These are phyloP conservation scores for Columba livia DNA, from an alignment of 2,113 vertebrate species.

Conservation along the genomic window DNA sequence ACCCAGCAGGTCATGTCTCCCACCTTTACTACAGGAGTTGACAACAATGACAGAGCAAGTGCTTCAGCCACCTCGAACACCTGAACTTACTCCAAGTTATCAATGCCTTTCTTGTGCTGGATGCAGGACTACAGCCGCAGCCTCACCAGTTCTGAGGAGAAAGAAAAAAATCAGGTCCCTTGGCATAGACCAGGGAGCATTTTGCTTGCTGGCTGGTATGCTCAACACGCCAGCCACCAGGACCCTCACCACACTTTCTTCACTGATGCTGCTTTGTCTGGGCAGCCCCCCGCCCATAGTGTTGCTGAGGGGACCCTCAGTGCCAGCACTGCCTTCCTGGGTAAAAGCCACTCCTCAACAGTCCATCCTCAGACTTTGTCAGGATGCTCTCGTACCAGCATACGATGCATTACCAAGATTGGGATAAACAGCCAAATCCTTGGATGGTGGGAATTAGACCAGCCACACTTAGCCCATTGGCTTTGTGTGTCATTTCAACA, in stretches of 20 bases:
- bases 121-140: not conserved
- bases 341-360: not conserved
- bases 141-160: not conserved
- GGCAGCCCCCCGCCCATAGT: not conserved
- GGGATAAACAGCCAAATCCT: not conserved
- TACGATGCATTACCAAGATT: fast-evolving
- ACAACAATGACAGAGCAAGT: not conserved
- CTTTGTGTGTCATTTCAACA: not conserved
- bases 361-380: not conserved
- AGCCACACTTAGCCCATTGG: fast-evolving
- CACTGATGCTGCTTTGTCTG: fast-evolving
- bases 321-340: fast-evolving
- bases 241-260: not conserved
- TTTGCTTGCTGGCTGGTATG: not conserved
- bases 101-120: fast-evolving
- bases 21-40: not conserved
- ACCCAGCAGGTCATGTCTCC: not conserved
- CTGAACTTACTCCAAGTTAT: not conserved
- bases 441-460: not conserved
- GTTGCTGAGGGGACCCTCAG: not conserved
- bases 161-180: not conserved
- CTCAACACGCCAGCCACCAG: fast-evolving
- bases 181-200: fast-evolving
- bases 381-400: not conserved
- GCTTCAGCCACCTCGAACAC: not conserved